These are phyloP conservation scores for Strongylocentrotus purpuratus DNA, from an alignment of 35 echinoderm and acorn worm genomes.

Conservation along the genomic window DNA sequence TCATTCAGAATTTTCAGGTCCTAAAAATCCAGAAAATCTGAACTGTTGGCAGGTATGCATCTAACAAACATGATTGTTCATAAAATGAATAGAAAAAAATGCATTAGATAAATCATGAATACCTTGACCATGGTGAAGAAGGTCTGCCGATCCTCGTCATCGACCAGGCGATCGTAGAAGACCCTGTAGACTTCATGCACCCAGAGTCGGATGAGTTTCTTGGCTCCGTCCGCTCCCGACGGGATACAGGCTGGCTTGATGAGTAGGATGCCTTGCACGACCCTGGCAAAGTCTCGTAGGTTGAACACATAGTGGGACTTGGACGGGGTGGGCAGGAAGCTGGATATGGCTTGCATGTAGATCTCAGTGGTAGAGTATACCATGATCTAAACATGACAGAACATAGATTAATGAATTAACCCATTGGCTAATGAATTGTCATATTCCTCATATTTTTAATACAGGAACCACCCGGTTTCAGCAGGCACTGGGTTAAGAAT, in stretches of 20 bases:
- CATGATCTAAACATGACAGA: constrained; percentile 68
- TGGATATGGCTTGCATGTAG: constrained; percentile 89
- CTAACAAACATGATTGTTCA: too few relatives aligned
- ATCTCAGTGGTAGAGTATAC: constrained; percentile 93
- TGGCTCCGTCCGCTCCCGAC: constrained; percentile 68
- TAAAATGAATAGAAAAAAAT: not conserved
- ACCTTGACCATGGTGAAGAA: constrained; percentile 96
- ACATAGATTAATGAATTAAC: not conserved
- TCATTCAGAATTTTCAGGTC: too few relatives aligned
- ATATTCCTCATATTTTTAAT: too few relatives aligned
- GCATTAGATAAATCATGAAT: not conserved
- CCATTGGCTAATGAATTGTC: too few relatives aligned
- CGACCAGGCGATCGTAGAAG: constrained; percentile 97
- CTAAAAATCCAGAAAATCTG: too few relatives aligned
- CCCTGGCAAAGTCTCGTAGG: constrained; percentile 89
- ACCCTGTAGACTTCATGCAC: constrained; percentile 98
- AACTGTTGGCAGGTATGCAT: too few relatives aligned
- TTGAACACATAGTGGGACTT: constrained; percentile 96
- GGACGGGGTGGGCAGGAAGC: constrained; percentile 93
- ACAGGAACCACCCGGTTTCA: too few relatives aligned
- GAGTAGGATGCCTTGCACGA: constrained; percentile 92
- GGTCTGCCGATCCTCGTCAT: constrained; percentile 77
- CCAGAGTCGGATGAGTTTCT: constrained; percentile 93
- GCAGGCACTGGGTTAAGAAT: too few relatives aligned
- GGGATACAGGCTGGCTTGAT: constrained; percentile 73